These are phyloP conservation scores for Ceratosolen solmsi DNA, from an alignment of 1,140 invertebrate genomes.

Conservation along the genomic window DNA sequence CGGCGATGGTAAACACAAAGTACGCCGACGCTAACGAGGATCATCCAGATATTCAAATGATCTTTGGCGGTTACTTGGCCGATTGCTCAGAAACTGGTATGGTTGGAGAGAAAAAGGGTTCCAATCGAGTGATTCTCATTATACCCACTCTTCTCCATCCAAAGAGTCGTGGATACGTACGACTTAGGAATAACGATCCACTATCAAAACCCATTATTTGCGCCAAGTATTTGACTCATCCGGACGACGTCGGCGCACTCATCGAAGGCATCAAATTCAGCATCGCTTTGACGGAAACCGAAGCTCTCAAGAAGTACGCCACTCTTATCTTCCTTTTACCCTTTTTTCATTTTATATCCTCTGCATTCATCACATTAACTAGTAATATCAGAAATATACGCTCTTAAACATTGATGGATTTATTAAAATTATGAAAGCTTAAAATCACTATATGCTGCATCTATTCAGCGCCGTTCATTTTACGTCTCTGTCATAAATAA, in stretches of 20 bases:
- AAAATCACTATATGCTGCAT: too few species aligned
- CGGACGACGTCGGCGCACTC: constrained; percentile 82
- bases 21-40: constrained; percentile 83
- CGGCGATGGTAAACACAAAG: constrained; percentile 86
- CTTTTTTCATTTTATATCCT: too few species aligned
- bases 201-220: constrained; percentile 85
- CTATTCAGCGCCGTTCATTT: too few species aligned
- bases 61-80: constrained; percentile 88
- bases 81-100: constrained; percentile 89
- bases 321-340: not conserved
- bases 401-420: too few species aligned
- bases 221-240: constrained; percentile 86
- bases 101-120: constrained; percentile 80
- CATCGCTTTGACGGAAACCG: constrained; percentile 78
- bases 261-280: constrained; percentile 85
- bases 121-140: constrained; percentile 75
- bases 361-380: too few species aligned
- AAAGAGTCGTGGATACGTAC: constrained; percentile 85
- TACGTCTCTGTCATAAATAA: too few species aligned
- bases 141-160: constrained; percentile 84
- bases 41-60: constrained; percentile 88
- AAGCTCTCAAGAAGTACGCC: constrained; percentile 79
- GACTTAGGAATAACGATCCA: constrained; percentile 84
- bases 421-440: too few species aligned
- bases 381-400: too few species aligned